Conservation (phyloP, 2,888 invertebrate genomes). For the Leuctra nigra region DNA sequence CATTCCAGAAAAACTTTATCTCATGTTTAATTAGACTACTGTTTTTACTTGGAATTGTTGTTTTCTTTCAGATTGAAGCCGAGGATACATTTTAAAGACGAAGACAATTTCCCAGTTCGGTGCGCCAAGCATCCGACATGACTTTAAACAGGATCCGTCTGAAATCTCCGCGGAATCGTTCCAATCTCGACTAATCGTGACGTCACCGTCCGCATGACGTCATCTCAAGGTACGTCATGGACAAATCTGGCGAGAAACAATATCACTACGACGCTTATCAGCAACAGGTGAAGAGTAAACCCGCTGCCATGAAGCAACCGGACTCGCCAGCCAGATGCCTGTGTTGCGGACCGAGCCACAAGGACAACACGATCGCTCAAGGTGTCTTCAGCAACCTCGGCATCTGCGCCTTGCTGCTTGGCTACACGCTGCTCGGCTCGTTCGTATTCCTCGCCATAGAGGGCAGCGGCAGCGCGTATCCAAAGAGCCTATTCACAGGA, state of each 20-base stretch:
- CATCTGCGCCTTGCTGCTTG: slow-evolving; percentile 72
- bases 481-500: neutral
- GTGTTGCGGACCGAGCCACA: neutral
- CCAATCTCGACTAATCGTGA: no score
- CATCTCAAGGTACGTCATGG: no score
- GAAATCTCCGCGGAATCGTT: neutral
- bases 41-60: no score
- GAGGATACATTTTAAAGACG: no score
- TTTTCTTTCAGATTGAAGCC: no score
- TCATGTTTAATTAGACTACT: no score
- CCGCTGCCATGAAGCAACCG: slow-evolving; percentile 1
- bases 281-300: slow-evolving; percentile 17
- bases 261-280: slow-evolving; percentile 23
- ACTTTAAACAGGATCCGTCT: neutral
- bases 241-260: slow-evolving; percentile 20
- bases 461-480: slow-evolving; percentile 47
- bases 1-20: no score
- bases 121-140: neutral
- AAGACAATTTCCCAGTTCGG: no score
- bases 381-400: slow-evolving; percentile 49
- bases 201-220: no score
- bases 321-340: neutral
- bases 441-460: slow-evolving; percentile 83
- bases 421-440: slow-evolving; percentile 61
- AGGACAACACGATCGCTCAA: slow-evolving; percentile 6